Base-by-base conservation (phyloP, 1,140 invertebrate genomes). In the Atta cephalotes region DNA sequence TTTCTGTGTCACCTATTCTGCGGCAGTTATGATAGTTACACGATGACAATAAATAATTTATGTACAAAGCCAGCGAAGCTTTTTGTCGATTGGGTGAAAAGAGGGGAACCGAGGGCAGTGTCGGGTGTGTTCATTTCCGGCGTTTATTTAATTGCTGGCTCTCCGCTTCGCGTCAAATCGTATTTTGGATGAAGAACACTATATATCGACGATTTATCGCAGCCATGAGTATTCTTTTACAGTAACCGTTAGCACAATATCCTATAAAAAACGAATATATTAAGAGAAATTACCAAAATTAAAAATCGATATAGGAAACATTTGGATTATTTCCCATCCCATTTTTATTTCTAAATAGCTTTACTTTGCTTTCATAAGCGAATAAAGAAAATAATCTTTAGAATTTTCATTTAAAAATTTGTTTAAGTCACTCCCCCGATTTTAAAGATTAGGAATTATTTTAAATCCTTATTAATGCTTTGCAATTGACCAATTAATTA, bases 1-100 rank as follows among this genome's bases (percentile, higher is more conserved):
- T 25, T 63, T 28, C 60, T 25, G 49, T 25, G 25, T 28, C 18
- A 56, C 4, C 16, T 78, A 25, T 5, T 9, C 39, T 45, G 21
- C 21, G 21, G 76, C 9, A 14, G 21, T 70, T 70, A 39, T 25
- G n/a, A 81, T 81, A 10, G 31, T 58, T 82, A 82, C 39, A 45
- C 25, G 39, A 82, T 72, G 35, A 60, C 35, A 71, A 72, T 82
- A 62, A 84, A 84, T 76, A 84, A 62, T 62, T 84, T 84, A 84
- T 84, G 80, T 84, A 84, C 80, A 84, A 76, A 84, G 80, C 80
- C 80, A 84, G 45, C 70, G 58, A 76, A 84, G 80, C 18, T 84
- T 76, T 63, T 84, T 72, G 16, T 84, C 39, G 25, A 84, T n/a
- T 49, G 68, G 16, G 4, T 82, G 9, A 72, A 35, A 60, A 70